These are phyloP conservation scores for Berghia stephanieae DNA, from an alignment of 1,140 invertebrate genomes.

Conservation along the genomic window DNA sequence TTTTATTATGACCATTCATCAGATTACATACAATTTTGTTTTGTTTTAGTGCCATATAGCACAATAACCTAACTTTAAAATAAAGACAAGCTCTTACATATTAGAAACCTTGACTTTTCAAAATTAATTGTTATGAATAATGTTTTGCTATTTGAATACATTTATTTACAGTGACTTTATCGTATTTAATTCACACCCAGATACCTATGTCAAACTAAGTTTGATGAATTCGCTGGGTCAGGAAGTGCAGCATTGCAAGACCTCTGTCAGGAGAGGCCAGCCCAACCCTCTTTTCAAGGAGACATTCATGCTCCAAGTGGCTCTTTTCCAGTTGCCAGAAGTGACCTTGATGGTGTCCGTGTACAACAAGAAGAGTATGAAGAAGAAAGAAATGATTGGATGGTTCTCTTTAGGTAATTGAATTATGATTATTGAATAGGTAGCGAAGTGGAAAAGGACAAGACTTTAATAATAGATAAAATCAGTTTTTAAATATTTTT, in stretches of 20 bases:
- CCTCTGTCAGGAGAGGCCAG: slow-evolving; percentile 86
- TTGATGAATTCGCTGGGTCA: slow-evolving; percentile 91
- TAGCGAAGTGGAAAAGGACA: background rate
- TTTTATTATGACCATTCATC: too few relatives aligned
- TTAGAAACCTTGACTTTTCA: background rate
- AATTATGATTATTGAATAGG: background rate
- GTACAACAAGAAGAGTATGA: slow-evolving; percentile 90
- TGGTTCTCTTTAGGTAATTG: slow-evolving; percentile 85
- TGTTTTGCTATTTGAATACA: background rate
- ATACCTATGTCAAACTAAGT: slow-evolving; percentile 92
- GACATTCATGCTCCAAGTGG: slow-evolving; percentile 95
- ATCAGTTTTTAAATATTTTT: too few relatives aligned
- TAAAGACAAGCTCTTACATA: background rate
- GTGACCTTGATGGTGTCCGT: slow-evolving; percentile 93
- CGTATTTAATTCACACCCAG: too few relatives aligned
- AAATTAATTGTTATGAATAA: background rate
- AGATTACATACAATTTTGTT: too few relatives aligned
- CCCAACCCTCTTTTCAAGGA: slow-evolving; percentile 96
- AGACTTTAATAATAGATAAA: too few relatives aligned
- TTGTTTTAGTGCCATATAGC: too few relatives aligned
- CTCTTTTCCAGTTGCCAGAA: slow-evolving; percentile 93
- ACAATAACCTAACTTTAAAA: too few relatives aligned
- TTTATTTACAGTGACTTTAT: background rate
- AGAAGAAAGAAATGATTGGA: slow-evolving; percentile 94
- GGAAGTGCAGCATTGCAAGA: slow-evolving; percentile 91